Evolutionary conservation across 2,888 invertebrate species (phyloP), one percentile per base, ranked within the genome.

Genomic region (Erebia aethiops): DNA sequence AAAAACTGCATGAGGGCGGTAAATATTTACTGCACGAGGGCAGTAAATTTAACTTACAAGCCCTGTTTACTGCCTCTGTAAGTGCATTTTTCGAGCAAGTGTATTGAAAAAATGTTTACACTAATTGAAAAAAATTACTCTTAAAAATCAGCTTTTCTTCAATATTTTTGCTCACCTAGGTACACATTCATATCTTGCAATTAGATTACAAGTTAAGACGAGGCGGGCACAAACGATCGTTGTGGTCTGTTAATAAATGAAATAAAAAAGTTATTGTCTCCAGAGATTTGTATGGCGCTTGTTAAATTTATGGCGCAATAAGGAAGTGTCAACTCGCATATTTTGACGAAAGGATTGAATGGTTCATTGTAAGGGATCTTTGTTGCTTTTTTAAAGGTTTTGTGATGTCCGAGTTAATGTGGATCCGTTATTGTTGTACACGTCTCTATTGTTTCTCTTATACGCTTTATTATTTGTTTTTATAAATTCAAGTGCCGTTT

Each of bases 291-390:
- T 86, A 83, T 81, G 85, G 80, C 83, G 79, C 84, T 85, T 82
- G 85, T 85, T 78, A 84, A 87, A 91, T 92, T 92, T 93, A 92
- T 82, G 90, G 83, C 72, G 86, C 89, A 92, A 92, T 92, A 92
- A 93, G 93, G 93, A 93, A 93, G 89, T 91, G 87, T 87, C 85
- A 78, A 85, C 84, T 83, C 81, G 83, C 82, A 89, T 91, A 88
- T 90, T 89, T 91, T 89, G 88, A 91, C 87, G 91, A 91, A 92
- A 92, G 93, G 91, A 88, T 91, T 93, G 87, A 90, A 92, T 88
- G 81, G 85, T 77, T 82, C 84, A 90, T 91, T 92, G 90, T 91
- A 75, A 76, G 76, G 72, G 75, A 80, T 82, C 83, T 87, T 87
- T 87, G 84, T 87, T 83, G 75, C 81, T 89, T 88, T 88, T 87